Conservation (phyloP, 2,113 vertebrate species). For the Antechinus flavipes region DNA sequence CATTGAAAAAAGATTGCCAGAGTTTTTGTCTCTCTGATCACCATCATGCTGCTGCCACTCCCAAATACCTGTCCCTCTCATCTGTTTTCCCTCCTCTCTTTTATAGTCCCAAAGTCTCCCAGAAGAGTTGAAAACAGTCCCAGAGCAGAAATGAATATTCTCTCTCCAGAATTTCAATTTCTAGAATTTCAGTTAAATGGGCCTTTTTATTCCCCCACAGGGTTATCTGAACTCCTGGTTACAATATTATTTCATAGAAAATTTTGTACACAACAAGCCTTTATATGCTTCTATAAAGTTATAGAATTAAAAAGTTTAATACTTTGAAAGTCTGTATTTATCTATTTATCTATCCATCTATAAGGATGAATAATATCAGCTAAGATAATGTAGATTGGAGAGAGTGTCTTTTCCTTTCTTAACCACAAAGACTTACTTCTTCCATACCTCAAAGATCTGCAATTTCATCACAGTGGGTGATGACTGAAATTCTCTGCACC, state of each 20-base stretch:
- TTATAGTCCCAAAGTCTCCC: background rate
- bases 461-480: background rate
- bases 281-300: background rate
- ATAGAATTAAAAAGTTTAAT: background rate
- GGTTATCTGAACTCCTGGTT: no score
- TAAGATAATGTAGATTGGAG: background rate
- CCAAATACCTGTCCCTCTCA: background rate
- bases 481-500: background rate
- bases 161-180: background rate
- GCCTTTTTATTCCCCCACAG: background rate
- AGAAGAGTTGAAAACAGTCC: background rate
- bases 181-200: background rate
- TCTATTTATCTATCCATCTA: background rate
- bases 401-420: background rate
- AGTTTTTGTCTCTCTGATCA: background rate
- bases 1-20: background rate
- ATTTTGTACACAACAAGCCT: background rate
- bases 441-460: background rate
- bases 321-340: background rate
- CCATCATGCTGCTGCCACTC: background rate
- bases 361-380: background rate
- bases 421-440: background rate
- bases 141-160: background rate
- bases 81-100: background rate
- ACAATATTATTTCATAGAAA: background rate